Evolutionary conservation across 1,140 invertebrate species (phyloP).

Genomic region (Drosophila repleta): DNA sequence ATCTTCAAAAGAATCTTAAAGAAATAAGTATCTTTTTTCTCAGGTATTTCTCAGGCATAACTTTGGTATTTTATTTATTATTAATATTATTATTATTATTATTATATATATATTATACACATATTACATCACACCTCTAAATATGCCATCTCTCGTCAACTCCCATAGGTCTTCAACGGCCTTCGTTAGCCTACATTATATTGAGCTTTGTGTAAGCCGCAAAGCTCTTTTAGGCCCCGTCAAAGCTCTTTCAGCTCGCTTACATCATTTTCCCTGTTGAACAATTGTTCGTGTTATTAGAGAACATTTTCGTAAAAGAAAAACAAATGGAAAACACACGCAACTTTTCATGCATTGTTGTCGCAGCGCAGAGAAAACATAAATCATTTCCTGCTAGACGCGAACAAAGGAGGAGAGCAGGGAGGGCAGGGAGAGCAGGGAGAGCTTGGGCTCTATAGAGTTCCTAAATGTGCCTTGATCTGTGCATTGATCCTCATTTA

Average conservation of each 20-base stretch:
- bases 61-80: too few species aligned
- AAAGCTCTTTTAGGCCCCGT: neutral
- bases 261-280: constrained; percentile 17
- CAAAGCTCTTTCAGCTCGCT: constrained; percentile 2
- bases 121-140: too few species aligned
- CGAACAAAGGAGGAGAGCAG: neutral
- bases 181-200: neutral
- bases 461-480: neutral
- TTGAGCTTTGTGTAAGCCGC: neutral
- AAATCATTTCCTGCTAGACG: constrained; percentile 35
- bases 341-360: neutral
- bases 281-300: constrained; percentile 7
- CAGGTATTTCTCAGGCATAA: too few species aligned
- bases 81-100: too few species aligned
- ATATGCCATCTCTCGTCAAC: too few species aligned
- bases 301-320: constrained; percentile 1
- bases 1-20: too few species aligned
- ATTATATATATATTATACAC: too few species aligned
- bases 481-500: neutral
- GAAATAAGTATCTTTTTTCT: too few species aligned
- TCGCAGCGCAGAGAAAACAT: constrained; percentile 14
- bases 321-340: neutral
- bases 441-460: neutral
- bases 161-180: too few species aligned
- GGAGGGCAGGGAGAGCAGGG: neutral